Conservation (phyloP, 92 coral and sea anemone species). For the Bergia puertoricense region DNA sequence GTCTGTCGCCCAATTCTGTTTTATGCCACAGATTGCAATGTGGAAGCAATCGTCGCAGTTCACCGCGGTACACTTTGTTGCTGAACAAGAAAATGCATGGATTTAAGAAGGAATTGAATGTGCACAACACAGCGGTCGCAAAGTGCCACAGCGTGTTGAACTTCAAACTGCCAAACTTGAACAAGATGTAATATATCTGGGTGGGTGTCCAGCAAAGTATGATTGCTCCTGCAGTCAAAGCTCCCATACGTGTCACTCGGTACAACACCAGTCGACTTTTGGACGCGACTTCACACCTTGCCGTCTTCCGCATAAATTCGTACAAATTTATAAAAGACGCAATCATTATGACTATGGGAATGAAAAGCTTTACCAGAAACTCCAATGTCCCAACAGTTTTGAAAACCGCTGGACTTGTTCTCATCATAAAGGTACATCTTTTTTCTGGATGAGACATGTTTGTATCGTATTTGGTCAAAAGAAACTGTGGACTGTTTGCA, state of each 20-base stretch:
- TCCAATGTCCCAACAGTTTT: constrained; percentile 52
- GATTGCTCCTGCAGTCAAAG: constrained; percentile 64
- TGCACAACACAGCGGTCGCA: constrained; percentile 59
- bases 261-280: constrained; percentile 43
- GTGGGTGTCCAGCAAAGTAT: constrained; percentile 79
- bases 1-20: neutral
- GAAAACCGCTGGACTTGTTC: constrained; percentile 35
- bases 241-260: constrained; percentile 79
- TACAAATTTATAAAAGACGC: constrained; percentile 52
- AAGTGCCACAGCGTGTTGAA: constrained; percentile 65
- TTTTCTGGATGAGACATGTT: neutral
- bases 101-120: constrained; percentile 61
- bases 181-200: constrained; percentile 68
- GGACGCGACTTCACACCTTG: constrained; percentile 7
- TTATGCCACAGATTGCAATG: constrained; percentile 9
- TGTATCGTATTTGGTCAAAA: constrained; percentile 49
- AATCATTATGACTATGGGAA: constrained; percentile 40
- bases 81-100: constrained; percentile 70
- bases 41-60: constrained; percentile 39
- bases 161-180: constrained; percentile 61
- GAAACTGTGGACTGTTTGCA: constrained; percentile 55
- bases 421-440: constrained; percentile 29
- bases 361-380: constrained; percentile 49
- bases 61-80: constrained; percentile 56
- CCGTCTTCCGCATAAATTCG: constrained; percentile 47